These are phyloP conservation scores for Xanthorhoe designata DNA, from an alignment of 2,888 invertebrate species.

Conservation along the genomic window DNA sequence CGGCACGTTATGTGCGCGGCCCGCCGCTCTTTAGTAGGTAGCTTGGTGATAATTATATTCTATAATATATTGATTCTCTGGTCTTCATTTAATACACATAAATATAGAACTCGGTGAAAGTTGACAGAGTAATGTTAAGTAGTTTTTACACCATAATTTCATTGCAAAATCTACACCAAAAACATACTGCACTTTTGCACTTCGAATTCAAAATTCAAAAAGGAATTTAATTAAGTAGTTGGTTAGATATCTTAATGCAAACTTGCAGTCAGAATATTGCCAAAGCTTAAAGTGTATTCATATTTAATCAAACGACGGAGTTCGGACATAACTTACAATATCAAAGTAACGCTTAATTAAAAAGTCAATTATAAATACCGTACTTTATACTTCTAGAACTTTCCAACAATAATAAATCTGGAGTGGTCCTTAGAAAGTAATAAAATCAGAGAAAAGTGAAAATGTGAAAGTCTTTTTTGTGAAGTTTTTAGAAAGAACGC, in stretches of 20 bases:
- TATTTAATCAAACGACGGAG: constrained; percentile 50
- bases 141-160: too few species aligned
- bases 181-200: background rate
- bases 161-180: too few species aligned
- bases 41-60: too few species aligned
- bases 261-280: background rate
- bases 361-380: constrained; percentile 61
- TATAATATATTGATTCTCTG: too few species aligned
- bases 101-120: too few species aligned
- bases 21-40: too few species aligned
- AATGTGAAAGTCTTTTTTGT: constrained; percentile 4
- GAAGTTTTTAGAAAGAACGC: background rate
- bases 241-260: background rate
- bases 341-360: constrained; percentile 64
- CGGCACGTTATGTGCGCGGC: too few species aligned
- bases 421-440: constrained; percentile 1
- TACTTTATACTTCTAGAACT: constrained; percentile 33
- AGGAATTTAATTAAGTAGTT: background rate
- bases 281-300: constrained; percentile 29
- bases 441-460: constrained; percentile 7
- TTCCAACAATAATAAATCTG: constrained; percentile 40
- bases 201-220: background rate
- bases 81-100: too few species aligned
- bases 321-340: constrained; percentile 47
- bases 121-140: too few species aligned